These are phyloP conservation scores for Bilobella aurantiaca DNA, from an alignment of 1,140 invertebrate genomes.

Conservation along the genomic window DNA sequence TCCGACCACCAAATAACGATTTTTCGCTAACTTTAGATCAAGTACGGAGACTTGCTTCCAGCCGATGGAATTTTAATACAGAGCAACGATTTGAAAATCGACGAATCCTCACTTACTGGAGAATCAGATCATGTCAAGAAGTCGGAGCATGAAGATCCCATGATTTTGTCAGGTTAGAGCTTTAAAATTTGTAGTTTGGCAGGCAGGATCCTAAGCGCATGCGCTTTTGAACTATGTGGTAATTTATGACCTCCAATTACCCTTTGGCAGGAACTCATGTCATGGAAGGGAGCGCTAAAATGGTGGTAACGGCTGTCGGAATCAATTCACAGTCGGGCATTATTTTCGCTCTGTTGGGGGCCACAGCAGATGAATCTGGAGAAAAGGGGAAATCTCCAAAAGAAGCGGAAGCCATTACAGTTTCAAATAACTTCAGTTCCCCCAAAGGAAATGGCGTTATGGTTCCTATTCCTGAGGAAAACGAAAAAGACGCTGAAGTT, in stretches of 20 bases:
- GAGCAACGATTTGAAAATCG: constrained; percentile 97
- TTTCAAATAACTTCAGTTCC: constrained; percentile 16
- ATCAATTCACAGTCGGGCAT: constrained; percentile 99
- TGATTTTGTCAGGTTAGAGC: constrained; percentile 87
- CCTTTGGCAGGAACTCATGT: constrained; percentile 78
- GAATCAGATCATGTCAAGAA: constrained; percentile 99
- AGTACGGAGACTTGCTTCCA: constrained; percentile 92
- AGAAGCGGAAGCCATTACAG: constrained; percentile 22
- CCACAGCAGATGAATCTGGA: constrained; percentile 82
- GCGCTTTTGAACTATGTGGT: too few relatives aligned
- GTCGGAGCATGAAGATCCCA: constrained; percentile 80
- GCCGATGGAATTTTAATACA: constrained; percentile 96
- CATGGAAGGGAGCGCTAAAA: constrained; percentile 99
- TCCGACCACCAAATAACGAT: neutral
- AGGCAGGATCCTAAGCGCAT: too few relatives aligned
- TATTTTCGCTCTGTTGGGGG: constrained; percentile 95
- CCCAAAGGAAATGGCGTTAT: constrained; percentile 10
- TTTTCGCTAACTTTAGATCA: constrained; percentile 52
- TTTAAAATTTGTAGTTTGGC: too few relatives aligned
- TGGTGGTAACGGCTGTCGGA: constrained; percentile 96
- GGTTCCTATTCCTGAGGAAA: constrained; percentile 27
- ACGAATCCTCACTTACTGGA: constrained; percentile 96
- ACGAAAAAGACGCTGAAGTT: constrained; percentile 5
- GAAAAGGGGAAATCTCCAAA: constrained; percentile 43
- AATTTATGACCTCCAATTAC: too few relatives aligned